A percentile compares a stretch with the other conserved stretches of the same genome.
phyloP scores from a whole-genome alignment of 2,888 invertebrate species.

The Saturnia japonica region DNA sequence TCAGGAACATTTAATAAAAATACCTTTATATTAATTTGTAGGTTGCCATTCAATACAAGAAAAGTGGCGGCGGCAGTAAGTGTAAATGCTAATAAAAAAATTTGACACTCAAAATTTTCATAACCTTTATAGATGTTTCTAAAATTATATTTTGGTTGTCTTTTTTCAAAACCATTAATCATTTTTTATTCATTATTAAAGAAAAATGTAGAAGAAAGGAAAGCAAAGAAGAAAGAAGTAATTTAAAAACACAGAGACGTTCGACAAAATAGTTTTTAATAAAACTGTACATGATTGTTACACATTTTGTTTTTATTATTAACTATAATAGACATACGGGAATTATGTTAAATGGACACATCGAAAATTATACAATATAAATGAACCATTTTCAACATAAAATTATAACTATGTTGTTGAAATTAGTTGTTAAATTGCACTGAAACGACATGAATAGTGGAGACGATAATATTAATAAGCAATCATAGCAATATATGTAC shows the following conservation, averaged over 20 bases:
- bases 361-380: conserved; percentile 58
- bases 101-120: not conserved
- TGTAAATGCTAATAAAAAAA: conserved; percentile 22
- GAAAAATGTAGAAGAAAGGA: conserved; percentile 20
- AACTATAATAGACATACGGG: conserved; percentile 58
- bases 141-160: not conserved
- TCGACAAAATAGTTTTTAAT: conserved; percentile 65
- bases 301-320: conserved; percentile 45
- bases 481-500: conserved; percentile 46
- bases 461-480: conserved; percentile 48
- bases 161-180: too few species aligned
- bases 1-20: not conserved
- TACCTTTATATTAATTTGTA: conserved; percentile 26
- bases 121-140: not conserved
- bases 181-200: not conserved
- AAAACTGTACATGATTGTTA: conserved; percentile 68
- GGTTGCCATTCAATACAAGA: conserved; percentile 39
- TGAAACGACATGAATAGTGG: conserved; percentile 62
- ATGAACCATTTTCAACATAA: conserved; percentile 61
- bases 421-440: conserved; percentile 77
- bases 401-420: conserved; percentile 66
- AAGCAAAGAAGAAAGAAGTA: not conserved
- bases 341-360: conserved; percentile 70
- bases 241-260: conserved; percentile 28
- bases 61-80: conserved; percentile 28